These are phyloP conservation scores for Ochotona curzoniae DNA, from an alignment of 2,113 vertebrate genomes.

Conservation along the genomic window DNA sequence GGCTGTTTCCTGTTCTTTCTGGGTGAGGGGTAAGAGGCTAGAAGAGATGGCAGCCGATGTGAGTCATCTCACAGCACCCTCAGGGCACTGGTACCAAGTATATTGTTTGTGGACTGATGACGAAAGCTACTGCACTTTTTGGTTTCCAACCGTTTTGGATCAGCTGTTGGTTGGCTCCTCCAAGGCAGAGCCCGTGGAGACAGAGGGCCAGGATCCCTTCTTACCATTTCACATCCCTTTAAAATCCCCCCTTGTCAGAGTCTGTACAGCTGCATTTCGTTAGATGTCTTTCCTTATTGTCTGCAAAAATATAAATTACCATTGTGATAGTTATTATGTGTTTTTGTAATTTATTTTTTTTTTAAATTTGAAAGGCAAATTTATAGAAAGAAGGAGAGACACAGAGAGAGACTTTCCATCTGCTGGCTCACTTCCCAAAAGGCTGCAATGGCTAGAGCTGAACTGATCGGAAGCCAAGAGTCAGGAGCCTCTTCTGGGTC, in stretches of 20 bases:
- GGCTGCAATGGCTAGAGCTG: too few relatives aligned
- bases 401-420: too few relatives aligned
- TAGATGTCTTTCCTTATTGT: not conserved
- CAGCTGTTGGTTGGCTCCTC: not conserved
- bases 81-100: not conserved
- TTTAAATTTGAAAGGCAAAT: too few relatives aligned
- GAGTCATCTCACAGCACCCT: not conserved
- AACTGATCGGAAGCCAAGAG: too few relatives aligned
- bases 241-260: not conserved
- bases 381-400: too few relatives aligned
- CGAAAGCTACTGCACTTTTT: too few relatives aligned
- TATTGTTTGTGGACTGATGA: too few relatives aligned
- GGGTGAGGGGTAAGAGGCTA: fast-evolving
- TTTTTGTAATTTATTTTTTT: too few relatives aligned
- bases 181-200: not conserved
- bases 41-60: fast-evolving
- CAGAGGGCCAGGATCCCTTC: not conserved
- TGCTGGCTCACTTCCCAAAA: too few relatives aligned
- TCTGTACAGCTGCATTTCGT: not conserved
- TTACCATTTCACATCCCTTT: not conserved
- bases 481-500: too few relatives aligned
- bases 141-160: too few relatives aligned
- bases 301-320: not conserved
- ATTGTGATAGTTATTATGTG: too few relatives aligned
- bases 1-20: not conserved